phyloP scores from a whole-genome alignment of 1,140 invertebrate genomes.

The Cephus cinctus region DNA sequence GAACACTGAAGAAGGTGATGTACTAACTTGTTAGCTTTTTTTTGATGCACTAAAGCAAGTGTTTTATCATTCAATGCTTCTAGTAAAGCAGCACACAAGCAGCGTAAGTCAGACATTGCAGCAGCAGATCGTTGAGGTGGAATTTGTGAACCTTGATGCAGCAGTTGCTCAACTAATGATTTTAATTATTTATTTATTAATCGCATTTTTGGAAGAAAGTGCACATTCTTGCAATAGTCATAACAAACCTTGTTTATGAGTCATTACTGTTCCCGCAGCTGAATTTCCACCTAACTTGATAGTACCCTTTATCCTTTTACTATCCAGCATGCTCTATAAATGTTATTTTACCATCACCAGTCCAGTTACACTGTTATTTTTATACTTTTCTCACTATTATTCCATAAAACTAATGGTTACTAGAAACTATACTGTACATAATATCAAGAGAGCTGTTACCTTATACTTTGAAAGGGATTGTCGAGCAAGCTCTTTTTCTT shows the following conservation, averaged over 20 bases:
- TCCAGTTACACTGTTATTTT: no score
- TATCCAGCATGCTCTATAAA: constrained; percentile 61
- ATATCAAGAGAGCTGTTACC: no score
- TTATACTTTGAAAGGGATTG: constrained; percentile 73
- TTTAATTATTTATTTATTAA: no score
- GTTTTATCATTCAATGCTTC: constrained; percentile 85
- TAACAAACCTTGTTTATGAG: constrained; percentile 61
- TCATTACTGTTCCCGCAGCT: constrained; percentile 59
- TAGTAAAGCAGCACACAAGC: constrained; percentile 72
- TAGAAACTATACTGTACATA: no score
- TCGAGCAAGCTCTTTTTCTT: constrained; percentile 75
- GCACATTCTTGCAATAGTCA: constrained; percentile 9
- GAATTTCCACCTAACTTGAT: constrained; percentile 60
- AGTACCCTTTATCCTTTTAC: constrained; percentile 61
- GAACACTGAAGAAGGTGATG: neutral
- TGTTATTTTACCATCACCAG: constrained; percentile 21
- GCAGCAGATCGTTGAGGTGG: constrained; percentile 69
- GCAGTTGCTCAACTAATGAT: constrained; percentile 69
- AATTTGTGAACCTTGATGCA: constrained; percentile 63
- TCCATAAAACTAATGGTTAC: no score
- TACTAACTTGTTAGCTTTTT: constrained; percentile 75
- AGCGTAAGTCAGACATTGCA: constrained; percentile 72
- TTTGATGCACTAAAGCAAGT: constrained; percentile 76
- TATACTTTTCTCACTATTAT: no score
- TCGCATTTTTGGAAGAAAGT: no score